Base-by-base conservation (phyloP, 2,888 invertebrate genomes). In the Neria commutata region DNA sequence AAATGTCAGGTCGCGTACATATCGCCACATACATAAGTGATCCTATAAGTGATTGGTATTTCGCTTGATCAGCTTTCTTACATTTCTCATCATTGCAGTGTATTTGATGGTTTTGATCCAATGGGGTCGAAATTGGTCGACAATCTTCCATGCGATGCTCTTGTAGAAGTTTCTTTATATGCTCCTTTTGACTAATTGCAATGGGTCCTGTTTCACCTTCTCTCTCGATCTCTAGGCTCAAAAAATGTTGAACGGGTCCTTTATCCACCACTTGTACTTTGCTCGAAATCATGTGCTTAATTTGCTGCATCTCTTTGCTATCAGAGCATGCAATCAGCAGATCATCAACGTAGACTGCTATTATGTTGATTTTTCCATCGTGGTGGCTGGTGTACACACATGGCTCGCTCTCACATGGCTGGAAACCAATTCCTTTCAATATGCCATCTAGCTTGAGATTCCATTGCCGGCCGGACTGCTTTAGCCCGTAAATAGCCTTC, bases 1-100 rank as follows among this genome's bases (percentile, higher is more conserved):
- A 19, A 29, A 69, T 63, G 55, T 67, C 69, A 4, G 69, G 64
- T 19, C 65, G 45, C 1, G 62, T 54, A 19, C 26, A 47, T 24
- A 63, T 54, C 1, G 65, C 54, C 17, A 61, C 26, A 50, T 62
- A 62, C 58, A 62, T 64, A 4, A 64, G 34, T 1, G 58, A 37
- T 0, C 62, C 62, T 14, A 62, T 56, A 16, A 67, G 11, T 1
- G 61, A 63, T 46, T 66, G 66, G 46, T 66, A 68, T 10, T 50
- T 8, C 3, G 40, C 56, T 45, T 58, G 45, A 11, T 67, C 54
- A 10, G 55, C 54, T 19, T 24, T 45, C 10, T 50, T 54, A 42
- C 59, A 66, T 1, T 63, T 51, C 16, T 54, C 45, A 11, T 49
- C 37, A 8, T 24, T 37, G 54, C 65, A 63, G 10, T 58, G 33